Conservation (phyloP, 2,797 vertebrate genomes). For the Halcyon leucocephala region DNA sequence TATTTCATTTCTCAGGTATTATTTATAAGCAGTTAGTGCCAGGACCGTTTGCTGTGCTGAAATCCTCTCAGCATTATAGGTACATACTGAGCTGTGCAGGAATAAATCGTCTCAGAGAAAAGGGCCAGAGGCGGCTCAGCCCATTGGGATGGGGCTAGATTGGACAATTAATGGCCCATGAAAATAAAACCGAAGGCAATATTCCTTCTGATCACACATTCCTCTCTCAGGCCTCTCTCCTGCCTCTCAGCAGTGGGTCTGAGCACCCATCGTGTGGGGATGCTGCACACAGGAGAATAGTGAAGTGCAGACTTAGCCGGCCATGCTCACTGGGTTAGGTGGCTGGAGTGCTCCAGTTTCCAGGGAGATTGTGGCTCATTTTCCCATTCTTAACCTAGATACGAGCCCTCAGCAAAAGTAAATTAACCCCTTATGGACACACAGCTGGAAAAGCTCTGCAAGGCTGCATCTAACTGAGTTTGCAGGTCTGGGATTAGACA, state of each 20-base stretch:
- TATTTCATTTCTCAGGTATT: constrained; percentile 11
- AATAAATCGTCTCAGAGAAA: background rate
- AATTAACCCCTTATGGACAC: background rate
- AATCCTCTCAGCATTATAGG: background rate
- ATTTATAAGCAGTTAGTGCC: constrained; percentile 12
- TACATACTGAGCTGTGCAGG: background rate
- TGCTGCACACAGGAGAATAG: fast-evolving
- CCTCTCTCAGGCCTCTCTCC: background rate
- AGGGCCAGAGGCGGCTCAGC: background rate
- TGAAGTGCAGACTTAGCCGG: background rate
- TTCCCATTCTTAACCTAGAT: background rate
- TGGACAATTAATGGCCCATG: background rate
- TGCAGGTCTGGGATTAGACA: background rate
- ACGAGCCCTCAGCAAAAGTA: background rate
- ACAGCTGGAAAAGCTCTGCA: background rate
- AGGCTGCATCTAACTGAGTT: background rate
- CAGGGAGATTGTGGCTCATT: background rate
- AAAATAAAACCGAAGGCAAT: background rate
- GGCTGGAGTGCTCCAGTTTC: background rate
- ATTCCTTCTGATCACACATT: background rate
- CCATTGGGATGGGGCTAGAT: background rate
- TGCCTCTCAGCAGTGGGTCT: background rate
- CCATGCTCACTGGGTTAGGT: background rate
- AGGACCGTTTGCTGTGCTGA: background rate
- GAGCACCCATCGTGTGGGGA: background rate